Evolutionary conservation across 2,797 vertebrate genomes (phyloP).

Genomic region (Lagocephalus sceleratus): DNA sequence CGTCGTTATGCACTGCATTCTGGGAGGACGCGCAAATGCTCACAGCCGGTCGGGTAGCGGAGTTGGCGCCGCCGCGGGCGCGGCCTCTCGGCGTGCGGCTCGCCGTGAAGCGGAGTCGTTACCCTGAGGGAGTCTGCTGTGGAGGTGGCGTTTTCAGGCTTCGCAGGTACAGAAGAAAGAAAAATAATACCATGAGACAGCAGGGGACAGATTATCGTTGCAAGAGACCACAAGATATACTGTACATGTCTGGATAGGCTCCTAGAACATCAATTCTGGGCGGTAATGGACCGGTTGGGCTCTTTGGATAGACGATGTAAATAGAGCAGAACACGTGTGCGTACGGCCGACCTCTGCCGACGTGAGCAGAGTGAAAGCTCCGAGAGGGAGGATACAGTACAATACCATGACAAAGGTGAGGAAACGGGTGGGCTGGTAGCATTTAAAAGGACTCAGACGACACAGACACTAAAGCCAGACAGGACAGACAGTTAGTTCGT

Average conservation of each 20-base stretch:
- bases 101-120: conserved; percentile 47
- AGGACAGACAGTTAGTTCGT: conserved; percentile 59
- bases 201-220: conserved; percentile 44
- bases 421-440: conserved; percentile 54
- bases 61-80: conserved; percentile 46
- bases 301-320: conserved; percentile 63
- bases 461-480: conserved; percentile 69
- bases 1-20: conserved; percentile 8
- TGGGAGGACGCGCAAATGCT: conserved; percentile 54
- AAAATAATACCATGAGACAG: conserved; percentile 30
- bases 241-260: conserved; percentile 42
- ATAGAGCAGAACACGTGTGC: conserved; percentile 55
- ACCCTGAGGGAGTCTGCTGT: conserved; percentile 62
- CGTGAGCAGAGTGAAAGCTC: conserved; percentile 52
- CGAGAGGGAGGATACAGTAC: conserved; percentile 56
- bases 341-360: conserved; percentile 63
- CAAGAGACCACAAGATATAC: conserved; percentile 37
- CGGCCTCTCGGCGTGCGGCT: conserved; percentile 49
- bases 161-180: conserved; percentile 43
- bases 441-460: conserved; percentile 66
- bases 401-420: conserved; percentile 55
- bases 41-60: conserved; percentile 52
- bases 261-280: conserved; percentile 39
- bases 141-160: conserved; percentile 56
- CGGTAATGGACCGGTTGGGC: conserved; percentile 48